These are phyloP conservation scores for Zalophus californianus DNA, from an alignment of 2,797 vertebrate genomes.

Conservation along the genomic window DNA sequence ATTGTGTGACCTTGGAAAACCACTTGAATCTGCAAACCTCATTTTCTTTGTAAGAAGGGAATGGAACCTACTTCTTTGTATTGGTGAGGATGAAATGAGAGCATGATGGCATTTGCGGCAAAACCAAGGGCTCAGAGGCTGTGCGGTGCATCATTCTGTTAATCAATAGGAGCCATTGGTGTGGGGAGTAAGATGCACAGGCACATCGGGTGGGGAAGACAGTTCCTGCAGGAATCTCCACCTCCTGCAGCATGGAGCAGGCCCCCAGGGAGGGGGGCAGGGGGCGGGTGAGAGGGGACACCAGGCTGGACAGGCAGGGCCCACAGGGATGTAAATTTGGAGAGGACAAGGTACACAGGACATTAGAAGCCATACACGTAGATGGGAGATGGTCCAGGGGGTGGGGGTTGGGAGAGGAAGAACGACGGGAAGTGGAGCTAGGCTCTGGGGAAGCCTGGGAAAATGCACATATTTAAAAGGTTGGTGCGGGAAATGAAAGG, in stretches of 20 bases:
- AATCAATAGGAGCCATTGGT: background rate
- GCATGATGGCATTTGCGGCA: background rate
- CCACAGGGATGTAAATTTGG: background rate
- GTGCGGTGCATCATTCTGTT: background rate
- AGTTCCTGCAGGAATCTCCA: fast-evolving
- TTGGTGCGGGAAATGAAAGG: background rate
- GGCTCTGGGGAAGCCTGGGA: too few relatives aligned
- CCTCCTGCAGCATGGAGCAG: fast-evolving
- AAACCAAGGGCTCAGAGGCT: background rate
- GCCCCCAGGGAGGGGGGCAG: background rate
- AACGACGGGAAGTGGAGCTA: background rate
- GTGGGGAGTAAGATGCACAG: too few relatives aligned
- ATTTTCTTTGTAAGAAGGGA: background rate
- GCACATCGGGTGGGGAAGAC: background rate
- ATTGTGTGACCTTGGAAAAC: background rate
- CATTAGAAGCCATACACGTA: fast-evolving
- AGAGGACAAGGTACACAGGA: fast-evolving
- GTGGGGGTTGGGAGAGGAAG: background rate
- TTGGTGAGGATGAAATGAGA: background rate
- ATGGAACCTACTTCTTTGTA: background rate
- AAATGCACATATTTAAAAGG: background rate
- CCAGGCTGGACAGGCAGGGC: too few relatives aligned
- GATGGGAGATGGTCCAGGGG: too few relatives aligned
- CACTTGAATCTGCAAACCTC: background rate
- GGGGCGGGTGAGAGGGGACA: background rate